Conservation (phyloP, 2,888 invertebrate genomes). For the Zele albiditarsus region DNA sequence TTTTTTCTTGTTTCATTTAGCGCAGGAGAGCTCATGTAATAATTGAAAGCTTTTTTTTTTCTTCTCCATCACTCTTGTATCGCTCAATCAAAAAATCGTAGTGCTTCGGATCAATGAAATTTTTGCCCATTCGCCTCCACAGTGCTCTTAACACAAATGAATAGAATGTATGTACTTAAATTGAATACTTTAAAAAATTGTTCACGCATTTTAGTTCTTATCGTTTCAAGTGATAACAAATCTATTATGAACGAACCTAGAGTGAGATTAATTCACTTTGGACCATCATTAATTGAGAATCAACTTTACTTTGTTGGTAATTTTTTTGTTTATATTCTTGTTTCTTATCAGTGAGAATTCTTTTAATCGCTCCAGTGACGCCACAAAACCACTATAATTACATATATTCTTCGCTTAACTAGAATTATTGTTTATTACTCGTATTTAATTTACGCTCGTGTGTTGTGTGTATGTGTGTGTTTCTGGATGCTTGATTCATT, state of each 20-base stretch:
- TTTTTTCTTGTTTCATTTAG: neutral
- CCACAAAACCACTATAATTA: neutral
- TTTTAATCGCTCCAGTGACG: neutral
- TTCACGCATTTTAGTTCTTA: neutral
- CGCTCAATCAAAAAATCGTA: slow-evolving; percentile 22
- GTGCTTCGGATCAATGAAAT: neutral
- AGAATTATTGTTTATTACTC: slow-evolving; percentile 6
- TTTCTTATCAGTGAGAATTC: neutral
- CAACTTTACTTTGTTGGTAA: neutral
- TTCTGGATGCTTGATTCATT: neutral
- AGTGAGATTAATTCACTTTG: slow-evolving; percentile 30
- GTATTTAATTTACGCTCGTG: slow-evolving; percentile 1
- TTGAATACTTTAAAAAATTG: slow-evolving; percentile 8
- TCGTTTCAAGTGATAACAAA: slow-evolving; percentile 2
- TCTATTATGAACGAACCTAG: slow-evolving; percentile 12
- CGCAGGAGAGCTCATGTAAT: neutral
- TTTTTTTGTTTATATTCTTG: neutral
- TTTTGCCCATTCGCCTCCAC: neutral
- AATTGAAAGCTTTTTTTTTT: slow-evolving; percentile 1
- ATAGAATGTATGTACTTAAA: slow-evolving; percentile 11
- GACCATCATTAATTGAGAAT: slow-evolving; percentile 20
- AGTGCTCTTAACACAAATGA: neutral
- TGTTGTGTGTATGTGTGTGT: neutral
- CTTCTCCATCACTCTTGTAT: neutral
- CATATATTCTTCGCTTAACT: slow-evolving; percentile 18